Evolutionary conservation across 2,113 vertebrate species (phyloP).

Genomic region (Crotalus horridus): DNA sequence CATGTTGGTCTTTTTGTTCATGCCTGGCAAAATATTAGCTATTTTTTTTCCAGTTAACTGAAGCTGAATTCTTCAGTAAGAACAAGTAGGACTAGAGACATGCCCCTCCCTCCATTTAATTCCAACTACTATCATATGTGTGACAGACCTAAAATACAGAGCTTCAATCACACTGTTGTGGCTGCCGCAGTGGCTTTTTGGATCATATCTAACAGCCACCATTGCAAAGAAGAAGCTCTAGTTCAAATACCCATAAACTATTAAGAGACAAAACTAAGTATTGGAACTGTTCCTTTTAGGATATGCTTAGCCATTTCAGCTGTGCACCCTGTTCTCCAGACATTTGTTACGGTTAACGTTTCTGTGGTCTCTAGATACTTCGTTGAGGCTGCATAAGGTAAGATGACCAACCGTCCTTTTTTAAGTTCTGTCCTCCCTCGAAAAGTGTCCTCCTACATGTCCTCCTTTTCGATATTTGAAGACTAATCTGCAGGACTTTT

Average conservation of each 20-base stretch:
- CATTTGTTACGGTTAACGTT: neutral
- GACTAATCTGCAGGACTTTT: too few relatives aligned
- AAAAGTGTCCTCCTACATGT: too few relatives aligned
- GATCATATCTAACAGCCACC: neutral
- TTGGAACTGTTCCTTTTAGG: neutral
- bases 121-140: neutral
- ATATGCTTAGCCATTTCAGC: neutral
- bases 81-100: neutral
- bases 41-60: neutral
- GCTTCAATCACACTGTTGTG: neutral
- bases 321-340: neutral
- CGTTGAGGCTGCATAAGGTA: neutral
- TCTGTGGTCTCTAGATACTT: neutral
- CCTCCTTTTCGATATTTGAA: too few relatives aligned
- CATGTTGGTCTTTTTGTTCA: too few relatives aligned
- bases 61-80: neutral
- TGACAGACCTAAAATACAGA: neutral
- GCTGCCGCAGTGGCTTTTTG: neutral
- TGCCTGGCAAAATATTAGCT: neutral
- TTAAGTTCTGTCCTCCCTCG: too few relatives aligned
- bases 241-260: neutral
- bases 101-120: neutral
- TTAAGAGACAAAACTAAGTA: neutral
- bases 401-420: too few relatives aligned
- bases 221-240: neutral